Evolutionary conservation across 2,797 vertebrate species (phyloP).

Genomic region (Pteropus rufus): DNA sequence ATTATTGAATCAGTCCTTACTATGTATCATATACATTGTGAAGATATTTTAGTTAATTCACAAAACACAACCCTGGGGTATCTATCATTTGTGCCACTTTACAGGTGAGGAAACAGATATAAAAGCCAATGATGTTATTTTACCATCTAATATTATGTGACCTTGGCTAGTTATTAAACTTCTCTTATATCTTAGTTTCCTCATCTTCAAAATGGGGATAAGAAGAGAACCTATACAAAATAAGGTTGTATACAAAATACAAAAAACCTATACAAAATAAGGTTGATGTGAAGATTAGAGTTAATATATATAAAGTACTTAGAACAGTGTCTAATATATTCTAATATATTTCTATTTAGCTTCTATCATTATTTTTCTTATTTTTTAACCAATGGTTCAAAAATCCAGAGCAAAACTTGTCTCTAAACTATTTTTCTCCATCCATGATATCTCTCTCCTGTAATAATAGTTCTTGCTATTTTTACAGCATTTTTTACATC

Average conservation of each 20-base stretch:
- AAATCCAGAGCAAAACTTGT: neutral
- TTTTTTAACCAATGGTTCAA: neutral
- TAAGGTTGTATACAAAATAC: neutral
- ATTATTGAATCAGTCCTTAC: neutral
- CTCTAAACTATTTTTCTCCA: constrained; percentile 8
- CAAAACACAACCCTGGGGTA: neutral
- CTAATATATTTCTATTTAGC: neutral
- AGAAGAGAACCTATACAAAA: neutral
- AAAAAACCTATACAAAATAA: neutral
- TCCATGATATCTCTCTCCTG: neutral
- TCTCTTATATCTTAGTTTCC: neutral
- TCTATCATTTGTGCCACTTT: neutral
- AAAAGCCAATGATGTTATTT: neutral
- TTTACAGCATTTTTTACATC: neutral
- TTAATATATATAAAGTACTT: neutral
- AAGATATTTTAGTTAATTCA: neutral
- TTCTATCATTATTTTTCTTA: neutral
- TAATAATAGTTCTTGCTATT: neutral
- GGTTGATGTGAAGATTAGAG: neutral
- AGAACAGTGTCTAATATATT: neutral
- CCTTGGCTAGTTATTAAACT: neutral
- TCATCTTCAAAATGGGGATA: neutral
- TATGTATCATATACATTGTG: neutral
- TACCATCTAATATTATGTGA: neutral
- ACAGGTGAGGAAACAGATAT: neutral